Conservation (phyloP, 2,113 vertebrate genomes). For the Cricetomys ansorgei region DNA sequence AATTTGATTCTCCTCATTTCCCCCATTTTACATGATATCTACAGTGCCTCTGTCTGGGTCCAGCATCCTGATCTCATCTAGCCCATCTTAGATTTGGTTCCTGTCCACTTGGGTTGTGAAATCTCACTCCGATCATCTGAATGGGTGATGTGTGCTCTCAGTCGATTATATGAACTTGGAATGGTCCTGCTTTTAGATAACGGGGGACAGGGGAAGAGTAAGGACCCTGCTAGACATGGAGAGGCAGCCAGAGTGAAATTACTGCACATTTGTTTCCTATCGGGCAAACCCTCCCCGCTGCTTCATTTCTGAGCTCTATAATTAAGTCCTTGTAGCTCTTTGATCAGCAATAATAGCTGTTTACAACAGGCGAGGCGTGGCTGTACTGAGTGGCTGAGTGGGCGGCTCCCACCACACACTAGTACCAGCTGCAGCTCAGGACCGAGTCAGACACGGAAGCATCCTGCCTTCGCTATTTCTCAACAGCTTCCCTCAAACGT, state of each 20-base stretch:
- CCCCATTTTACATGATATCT: background rate
- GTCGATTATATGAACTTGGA: rapidly evolving
- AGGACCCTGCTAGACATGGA: too few relatives aligned
- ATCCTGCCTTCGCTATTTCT: background rate
- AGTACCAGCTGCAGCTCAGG: background rate
- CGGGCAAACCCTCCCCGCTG: background rate
- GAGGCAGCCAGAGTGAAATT: background rate
- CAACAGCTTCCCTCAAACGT: background rate
- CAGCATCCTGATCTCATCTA: background rate
- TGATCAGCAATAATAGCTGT: slow-evolving; percentile 18
- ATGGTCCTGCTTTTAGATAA: background rate
- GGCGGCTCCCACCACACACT: background rate
- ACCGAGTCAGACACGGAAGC: background rate
- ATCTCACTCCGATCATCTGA: background rate
- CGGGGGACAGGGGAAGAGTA: rapidly evolving
- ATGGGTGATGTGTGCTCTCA: rapidly evolving
- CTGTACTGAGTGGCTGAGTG: background rate
- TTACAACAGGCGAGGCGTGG: background rate
- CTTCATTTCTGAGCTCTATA: background rate
- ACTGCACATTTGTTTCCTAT: background rate
- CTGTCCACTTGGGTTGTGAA: background rate
- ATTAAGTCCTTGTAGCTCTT: slow-evolving; percentile 37
- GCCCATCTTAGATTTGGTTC: background rate
- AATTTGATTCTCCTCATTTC: too few relatives aligned
- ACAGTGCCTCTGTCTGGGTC: background rate